phyloP scores from a whole-genome alignment of 2,888 invertebrate genomes.

The Nymphalis c-album region DNA sequence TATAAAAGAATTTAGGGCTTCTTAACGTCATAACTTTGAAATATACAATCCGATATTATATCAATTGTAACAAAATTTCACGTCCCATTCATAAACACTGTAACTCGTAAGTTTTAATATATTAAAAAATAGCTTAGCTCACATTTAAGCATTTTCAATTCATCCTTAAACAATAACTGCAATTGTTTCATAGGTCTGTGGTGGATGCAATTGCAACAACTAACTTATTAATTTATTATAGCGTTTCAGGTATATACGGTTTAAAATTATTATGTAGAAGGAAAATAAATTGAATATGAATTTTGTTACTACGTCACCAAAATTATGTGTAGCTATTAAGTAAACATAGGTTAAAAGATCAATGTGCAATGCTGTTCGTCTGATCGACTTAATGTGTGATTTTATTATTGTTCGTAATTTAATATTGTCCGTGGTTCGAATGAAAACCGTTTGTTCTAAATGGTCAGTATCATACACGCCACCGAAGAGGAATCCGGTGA shows the following conservation, averaged over 20 bases:
- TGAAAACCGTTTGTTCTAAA: constrained; percentile 77
- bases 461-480: constrained; percentile 75
- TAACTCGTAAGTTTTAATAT: background rate
- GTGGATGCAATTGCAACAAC: background rate
- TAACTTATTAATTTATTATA: background rate
- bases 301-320: background rate
- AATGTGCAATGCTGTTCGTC: background rate
- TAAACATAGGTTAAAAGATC: background rate
- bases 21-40: constrained; percentile 8
- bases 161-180: background rate
- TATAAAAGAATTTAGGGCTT: constrained; percentile 48
- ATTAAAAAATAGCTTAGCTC: background rate
- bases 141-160: background rate
- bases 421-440: constrained; percentile 49
- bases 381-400: background rate
- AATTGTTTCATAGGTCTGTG: background rate
- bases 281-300: too few relatives aligned
- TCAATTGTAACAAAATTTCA: constrained; percentile 1
- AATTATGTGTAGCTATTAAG: background rate
- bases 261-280: background rate
- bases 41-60: background rate
- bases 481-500: constrained; percentile 84
- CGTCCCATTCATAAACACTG: background rate
- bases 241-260: background rate
- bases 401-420: constrained; percentile 13